These are phyloP conservation scores for Ecdyonurus torrentis DNA, from an alignment of 2,888 invertebrate species.

Conservation along the genomic window DNA sequence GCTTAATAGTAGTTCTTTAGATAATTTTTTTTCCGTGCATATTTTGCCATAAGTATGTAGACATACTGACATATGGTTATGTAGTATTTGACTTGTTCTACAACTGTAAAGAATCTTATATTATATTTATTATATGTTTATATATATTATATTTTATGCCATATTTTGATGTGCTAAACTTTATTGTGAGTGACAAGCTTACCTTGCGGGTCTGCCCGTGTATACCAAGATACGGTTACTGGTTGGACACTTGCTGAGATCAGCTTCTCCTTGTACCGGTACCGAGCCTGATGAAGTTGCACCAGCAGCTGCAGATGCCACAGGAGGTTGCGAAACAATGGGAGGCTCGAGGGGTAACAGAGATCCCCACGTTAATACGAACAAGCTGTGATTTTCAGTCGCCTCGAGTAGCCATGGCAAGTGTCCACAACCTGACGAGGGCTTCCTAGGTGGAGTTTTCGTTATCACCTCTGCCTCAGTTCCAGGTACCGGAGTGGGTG, in stretches of 20 bases:
- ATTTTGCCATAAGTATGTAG: too few species aligned
- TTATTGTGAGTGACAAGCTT: too few species aligned
- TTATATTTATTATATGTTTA: too few species aligned
- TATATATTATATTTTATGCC: too few species aligned
- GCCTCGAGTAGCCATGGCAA: constrained; percentile 67
- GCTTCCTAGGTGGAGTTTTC: background rate
- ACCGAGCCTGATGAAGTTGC: background rate
- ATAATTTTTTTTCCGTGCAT: too few species aligned
- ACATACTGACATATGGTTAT: too few species aligned
- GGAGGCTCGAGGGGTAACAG: constrained; percentile 46
- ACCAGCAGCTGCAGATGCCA: background rate
- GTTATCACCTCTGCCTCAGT: too few species aligned
- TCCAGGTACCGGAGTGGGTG: background rate
- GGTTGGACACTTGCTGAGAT: constrained; percentile 53
- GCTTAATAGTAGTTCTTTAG: too few species aligned
- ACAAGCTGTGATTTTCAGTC: constrained; percentile 60
- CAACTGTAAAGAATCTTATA: too few species aligned
- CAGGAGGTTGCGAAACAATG: constrained; percentile 20
- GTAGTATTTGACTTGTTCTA: too few species aligned
- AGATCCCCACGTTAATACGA: constrained; percentile 68
- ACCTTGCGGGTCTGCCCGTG: constrained; percentile 43
- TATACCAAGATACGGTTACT: constrained; percentile 65
- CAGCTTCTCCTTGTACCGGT: constrained; percentile 21
- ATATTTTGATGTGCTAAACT: too few species aligned
- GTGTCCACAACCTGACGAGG: constrained; percentile 37